Base-by-base conservation (phyloP, 2,797 vertebrate species). In the Anguilla pacifica region DNA sequence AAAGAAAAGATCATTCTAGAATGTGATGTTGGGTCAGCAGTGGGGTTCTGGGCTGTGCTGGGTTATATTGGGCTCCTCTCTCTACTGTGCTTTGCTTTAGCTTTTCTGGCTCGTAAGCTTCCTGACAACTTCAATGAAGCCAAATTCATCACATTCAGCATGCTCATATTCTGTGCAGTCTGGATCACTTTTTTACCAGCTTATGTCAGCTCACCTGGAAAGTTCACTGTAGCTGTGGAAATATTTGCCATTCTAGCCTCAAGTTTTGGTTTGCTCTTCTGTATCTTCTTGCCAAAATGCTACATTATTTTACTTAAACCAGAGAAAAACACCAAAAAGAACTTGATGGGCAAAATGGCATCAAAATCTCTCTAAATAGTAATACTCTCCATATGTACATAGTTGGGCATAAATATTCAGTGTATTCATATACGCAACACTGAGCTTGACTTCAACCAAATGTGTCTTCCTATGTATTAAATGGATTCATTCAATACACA, bases 81-180 rank as follows among this genome's bases (percentile, higher is more conserved):
- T 51, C 1, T 81, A 46, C n/a, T 81, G 77, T 81, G 77, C 39
- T 81, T 81, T 81, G 46, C n/a, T 10, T 43, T 51, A 43, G 77
- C 77, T 81, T 81, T 81, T 81, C 77, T 81, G 6, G 77, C 77
- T 49, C 77, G 77, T 49, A 81, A 81, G 39, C 77, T 81, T 19
- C 77, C 77, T 81, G 77, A 81, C 43, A 81, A 81, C 43, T 81
- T 81, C 35, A 81, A 81, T 81, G 77, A 81, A 49, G 77, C 77
- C 77, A 81, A 81, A 81, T 81, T 81, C 77, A 81, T 81, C 43
- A 81, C 77, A n/a, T 81, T 81, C 77, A 81, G 77, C 77, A 81
- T 81, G 77, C 77, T 81, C 17, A 81, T 81, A 81, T 81, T 81
- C 77, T 81, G 77, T 81, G 77, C 77, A 81, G 77, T 81, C 43